phyloP scores from a whole-genome alignment of 1,140 invertebrate species.

The Zaprionus tsacasi region DNA sequence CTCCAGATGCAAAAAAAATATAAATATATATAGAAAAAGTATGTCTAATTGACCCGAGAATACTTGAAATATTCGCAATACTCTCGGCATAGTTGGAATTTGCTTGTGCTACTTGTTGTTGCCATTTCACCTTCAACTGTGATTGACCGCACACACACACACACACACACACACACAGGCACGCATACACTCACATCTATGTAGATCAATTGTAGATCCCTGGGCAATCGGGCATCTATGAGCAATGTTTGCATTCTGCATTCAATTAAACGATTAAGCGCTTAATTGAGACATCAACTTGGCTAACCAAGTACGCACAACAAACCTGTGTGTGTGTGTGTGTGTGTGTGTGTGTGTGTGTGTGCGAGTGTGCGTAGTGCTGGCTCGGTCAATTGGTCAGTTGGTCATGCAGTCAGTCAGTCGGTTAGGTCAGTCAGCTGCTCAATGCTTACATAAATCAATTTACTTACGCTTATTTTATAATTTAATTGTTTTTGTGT shows the following conservation, averaged over 20 bases:
- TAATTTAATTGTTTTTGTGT: constrained; percentile 75
- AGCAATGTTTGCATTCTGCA: constrained; percentile 42
- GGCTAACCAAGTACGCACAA: constrained; percentile 45
- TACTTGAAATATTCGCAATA: constrained; percentile 40
- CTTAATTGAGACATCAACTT: constrained; percentile 56
- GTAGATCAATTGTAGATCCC: constrained; percentile 46
- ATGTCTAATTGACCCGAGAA: constrained; percentile 39
- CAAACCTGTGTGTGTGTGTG: constrained; percentile 1
- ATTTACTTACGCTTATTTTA: constrained; percentile 75
- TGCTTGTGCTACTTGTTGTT: constrained; percentile 21
- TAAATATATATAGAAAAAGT: not conserved
- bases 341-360: not conserved
- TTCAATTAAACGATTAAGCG: constrained; percentile 57
- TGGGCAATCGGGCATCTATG: constrained; percentile 19
- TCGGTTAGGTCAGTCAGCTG: constrained; percentile 35
- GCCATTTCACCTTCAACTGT: constrained; percentile 46
- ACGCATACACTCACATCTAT: not conserved
- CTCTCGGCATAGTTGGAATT: constrained; percentile 30
- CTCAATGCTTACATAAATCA: constrained; percentile 71
- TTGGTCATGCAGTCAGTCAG: constrained; percentile 27
- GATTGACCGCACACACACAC: constrained; percentile 44
- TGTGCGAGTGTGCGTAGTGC: constrained; percentile 17
- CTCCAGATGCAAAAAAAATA: not conserved
- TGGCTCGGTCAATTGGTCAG: constrained; percentile 35
- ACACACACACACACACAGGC: constrained; percentile 8